phyloP scores from a whole-genome alignment of 2,113 vertebrate species.

The Eptatretus burgeri region DNA sequence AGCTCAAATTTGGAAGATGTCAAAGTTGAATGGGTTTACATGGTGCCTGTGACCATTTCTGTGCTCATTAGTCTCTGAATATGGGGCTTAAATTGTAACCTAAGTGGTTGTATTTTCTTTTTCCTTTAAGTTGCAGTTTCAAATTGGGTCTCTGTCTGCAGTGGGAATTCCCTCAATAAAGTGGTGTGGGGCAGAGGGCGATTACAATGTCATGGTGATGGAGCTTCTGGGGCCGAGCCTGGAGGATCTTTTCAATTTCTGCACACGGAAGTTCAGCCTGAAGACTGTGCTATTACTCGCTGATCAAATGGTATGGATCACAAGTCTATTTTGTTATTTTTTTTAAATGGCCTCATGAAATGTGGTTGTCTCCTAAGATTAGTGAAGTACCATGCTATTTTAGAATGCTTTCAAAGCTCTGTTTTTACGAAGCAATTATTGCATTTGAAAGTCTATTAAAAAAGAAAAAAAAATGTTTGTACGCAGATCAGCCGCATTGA shows the following conservation, averaged over 20 bases:
- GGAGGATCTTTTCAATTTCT: slow-evolving; percentile 93
- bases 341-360: too few relatives aligned
- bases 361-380: too few relatives aligned
- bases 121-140: not conserved
- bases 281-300: slow-evolving; percentile 80
- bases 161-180: slow-evolving; percentile 92
- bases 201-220: slow-evolving; percentile 98
- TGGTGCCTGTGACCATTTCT: not conserved
- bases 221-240: slow-evolving; percentile 72
- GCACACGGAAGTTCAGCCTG: slow-evolving; percentile 86
- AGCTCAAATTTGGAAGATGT: not conserved
- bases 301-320: slow-evolving; percentile 57
- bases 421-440: not conserved
- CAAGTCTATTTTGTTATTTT: too few relatives aligned
- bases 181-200: slow-evolving; percentile 83
- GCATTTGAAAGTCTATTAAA: not conserved
- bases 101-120: not conserved
- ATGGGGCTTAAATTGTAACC: too few relatives aligned
- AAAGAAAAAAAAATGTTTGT: not conserved
- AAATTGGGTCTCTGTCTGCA: slow-evolving; percentile 13
- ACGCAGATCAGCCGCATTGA: slow-evolving; percentile 73
- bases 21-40: not conserved
- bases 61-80: too few relatives aligned
- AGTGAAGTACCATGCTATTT: not conserved
- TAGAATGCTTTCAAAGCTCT: not conserved